Evolutionary conservation across 1,140 invertebrate species (phyloP).

Genomic region (Stratiolaelaps scimitus): DNA sequence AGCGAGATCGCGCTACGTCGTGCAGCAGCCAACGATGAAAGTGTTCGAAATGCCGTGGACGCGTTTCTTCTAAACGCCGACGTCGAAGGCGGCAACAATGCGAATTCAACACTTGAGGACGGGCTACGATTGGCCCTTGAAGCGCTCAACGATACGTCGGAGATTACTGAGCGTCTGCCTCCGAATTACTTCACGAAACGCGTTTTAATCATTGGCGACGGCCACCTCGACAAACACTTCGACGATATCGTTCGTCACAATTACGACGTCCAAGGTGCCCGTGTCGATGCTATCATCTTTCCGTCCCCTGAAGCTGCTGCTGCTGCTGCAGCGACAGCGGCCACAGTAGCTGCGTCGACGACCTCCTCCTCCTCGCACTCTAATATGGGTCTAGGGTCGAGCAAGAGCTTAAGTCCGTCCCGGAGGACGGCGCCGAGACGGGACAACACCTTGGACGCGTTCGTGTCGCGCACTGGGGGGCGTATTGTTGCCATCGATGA

Average conservation of each 20-base stretch:
- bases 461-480: not conserved
- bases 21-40: slow-evolving; percentile 1
- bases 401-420: too few species aligned
- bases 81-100: not conserved
- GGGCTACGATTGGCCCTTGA: not conserved
- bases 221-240: not conserved
- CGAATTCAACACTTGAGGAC: slow-evolving; percentile 5
- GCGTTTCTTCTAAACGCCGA: slow-evolving; percentile 14
- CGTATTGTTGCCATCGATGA: slow-evolving; percentile 9
- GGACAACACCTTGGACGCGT: slow-evolving; percentile 14
- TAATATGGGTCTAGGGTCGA: too few species aligned
- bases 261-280: not conserved
- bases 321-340: too few species aligned
- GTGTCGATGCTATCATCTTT: slow-evolving; percentile 16
- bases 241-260: slow-evolving; percentile 10
- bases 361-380: too few species aligned
- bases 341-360: too few species aligned
- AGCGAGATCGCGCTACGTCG: slow-evolving; percentile 10
- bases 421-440: not conserved
- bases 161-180: slow-evolving; percentile 11
- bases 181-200: slow-evolving; percentile 1
- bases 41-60: not conserved
- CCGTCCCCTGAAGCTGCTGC: not conserved
- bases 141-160: slow-evolving; percentile 7
- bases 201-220: slow-evolving; percentile 23